These are phyloP conservation scores for Syngnathoides biaculeatus DNA, from an alignment of 2,113 vertebrate genomes.

Conservation along the genomic window DNA sequence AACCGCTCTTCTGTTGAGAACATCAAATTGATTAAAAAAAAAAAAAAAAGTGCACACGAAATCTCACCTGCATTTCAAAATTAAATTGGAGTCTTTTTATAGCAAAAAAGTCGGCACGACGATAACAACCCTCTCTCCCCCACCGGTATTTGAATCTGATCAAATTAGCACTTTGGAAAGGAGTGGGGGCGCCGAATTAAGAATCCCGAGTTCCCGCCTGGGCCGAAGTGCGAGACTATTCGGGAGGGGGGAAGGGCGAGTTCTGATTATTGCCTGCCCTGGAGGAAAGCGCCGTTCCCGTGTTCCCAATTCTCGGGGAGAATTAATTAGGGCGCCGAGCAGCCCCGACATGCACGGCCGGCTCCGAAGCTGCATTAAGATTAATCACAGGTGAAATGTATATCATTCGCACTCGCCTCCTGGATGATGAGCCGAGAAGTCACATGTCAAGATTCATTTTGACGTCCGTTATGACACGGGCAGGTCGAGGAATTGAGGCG, in stretches of 20 bases:
- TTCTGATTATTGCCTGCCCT: constrained; percentile 53
- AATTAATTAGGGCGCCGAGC: constrained; percentile 58
- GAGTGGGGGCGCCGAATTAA: constrained; percentile 53
- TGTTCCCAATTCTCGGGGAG: constrained; percentile 50
- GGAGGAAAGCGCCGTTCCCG: constrained; percentile 49
- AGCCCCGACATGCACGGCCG: constrained; percentile 28
- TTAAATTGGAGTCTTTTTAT: constrained; percentile 7
- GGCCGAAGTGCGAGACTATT: constrained; percentile 71
- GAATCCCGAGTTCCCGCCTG: constrained; percentile 54
- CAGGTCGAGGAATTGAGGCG: background rate
- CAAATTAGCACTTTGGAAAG: constrained; percentile 70
- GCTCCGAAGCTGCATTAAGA: constrained; percentile 24
- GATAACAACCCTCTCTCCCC: constrained; percentile 49
- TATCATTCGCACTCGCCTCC: constrained; percentile 34
- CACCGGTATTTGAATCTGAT: constrained; percentile 52
- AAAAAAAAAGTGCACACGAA: constrained; percentile 3
- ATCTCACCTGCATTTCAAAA: background rate
- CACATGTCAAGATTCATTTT: constrained; percentile 22
- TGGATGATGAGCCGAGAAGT: constrained; percentile 18
- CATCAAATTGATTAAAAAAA: no score
- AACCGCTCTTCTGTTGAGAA: no score
- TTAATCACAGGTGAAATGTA: constrained; percentile 48
- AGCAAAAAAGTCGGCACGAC: constrained; percentile 46
- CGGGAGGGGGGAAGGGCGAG: constrained; percentile 35
- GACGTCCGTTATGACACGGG: constrained; percentile 7